Conservation (phyloP, 2,797 vertebrate species). For the Cyprinodon diabolis region DNA sequence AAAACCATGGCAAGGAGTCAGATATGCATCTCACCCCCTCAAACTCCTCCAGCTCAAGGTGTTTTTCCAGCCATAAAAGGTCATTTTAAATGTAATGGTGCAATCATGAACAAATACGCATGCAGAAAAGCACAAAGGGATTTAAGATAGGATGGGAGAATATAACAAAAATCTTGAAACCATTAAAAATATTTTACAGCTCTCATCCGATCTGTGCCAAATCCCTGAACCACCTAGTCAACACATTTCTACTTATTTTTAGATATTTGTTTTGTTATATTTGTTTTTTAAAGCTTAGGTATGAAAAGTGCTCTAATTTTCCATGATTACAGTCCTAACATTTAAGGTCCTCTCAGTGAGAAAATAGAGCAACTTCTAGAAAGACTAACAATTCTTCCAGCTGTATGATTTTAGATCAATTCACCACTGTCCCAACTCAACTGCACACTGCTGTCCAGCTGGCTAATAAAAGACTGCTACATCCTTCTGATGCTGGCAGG, state of each 20-base stretch:
- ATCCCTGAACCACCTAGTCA: constrained; percentile 17
- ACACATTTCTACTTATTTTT: constrained; percentile 23
- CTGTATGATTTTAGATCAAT: background rate
- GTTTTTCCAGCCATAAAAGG: constrained; percentile 51
- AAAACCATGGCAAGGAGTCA: constrained; percentile 66
- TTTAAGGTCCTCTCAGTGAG: background rate
- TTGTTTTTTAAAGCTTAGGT: too few relatives aligned
- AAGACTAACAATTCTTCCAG: background rate
- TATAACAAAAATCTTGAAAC: background rate
- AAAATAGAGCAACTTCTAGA: background rate
- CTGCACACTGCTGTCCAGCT: background rate
- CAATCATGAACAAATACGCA: constrained; percentile 16
- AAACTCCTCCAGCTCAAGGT: constrained; percentile 61
- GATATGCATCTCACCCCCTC: constrained; percentile 42
- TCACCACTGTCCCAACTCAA: background rate
- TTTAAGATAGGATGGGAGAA: constrained; percentile 4
- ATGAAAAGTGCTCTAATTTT: too few relatives aligned
- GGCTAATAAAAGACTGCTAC: background rate
- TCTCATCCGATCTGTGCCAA: constrained; percentile 4
- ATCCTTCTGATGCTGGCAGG: background rate
- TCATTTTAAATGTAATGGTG: constrained; percentile 17
- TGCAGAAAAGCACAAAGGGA: constrained; percentile 7
- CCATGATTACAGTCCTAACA: too few relatives aligned
- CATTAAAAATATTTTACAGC: constrained; percentile 12
- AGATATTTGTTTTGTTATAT: constrained; percentile 17